A percentile compares a stretch with the other conserved stretches of the same genome.
phyloP scores from a whole-genome alignment of 2,113 vertebrate species.

The Pygoscelis antarcticus region DNA sequence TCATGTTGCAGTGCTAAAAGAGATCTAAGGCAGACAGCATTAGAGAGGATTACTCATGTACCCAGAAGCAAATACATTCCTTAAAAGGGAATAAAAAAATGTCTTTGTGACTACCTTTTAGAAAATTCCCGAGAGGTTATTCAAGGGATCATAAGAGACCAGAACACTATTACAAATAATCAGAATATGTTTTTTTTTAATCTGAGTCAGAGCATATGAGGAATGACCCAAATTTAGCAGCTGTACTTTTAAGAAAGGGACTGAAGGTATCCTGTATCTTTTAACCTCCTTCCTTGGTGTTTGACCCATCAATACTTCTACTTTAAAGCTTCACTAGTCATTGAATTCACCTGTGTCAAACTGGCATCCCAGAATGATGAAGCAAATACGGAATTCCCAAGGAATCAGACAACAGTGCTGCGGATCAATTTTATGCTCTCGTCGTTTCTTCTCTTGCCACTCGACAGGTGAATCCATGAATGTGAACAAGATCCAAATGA shows the following conservation, averaged over 20 bases:
- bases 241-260: background rate
- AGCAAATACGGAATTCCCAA: background rate
- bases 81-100: background rate
- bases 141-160: background rate
- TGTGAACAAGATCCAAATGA: slow-evolving; percentile 4
- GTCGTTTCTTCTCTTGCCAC: background rate
- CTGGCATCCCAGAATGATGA: background rate
- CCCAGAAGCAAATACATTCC: background rate
- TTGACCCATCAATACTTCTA: background rate
- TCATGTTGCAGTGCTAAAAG: background rate
- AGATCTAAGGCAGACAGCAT: slow-evolving; percentile 20
- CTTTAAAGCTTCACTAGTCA: background rate
- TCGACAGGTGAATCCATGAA: background rate
- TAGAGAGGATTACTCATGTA: slow-evolving; percentile 25
- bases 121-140: background rate
- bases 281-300: background rate
- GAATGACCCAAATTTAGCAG: background rate
- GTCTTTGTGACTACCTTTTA: background rate
- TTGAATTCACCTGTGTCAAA: background rate
- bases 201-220: background rate
- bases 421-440: background rate
- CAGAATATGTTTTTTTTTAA: background rate
- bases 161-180: background rate
- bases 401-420: background rate
- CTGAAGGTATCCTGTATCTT: background rate